A percentile compares a stretch with the other conserved stretches of the same genome.
Conservation (phyloP, 2,888 invertebrate genomes). For the Sepioteuthis lessoniana region DNA sequence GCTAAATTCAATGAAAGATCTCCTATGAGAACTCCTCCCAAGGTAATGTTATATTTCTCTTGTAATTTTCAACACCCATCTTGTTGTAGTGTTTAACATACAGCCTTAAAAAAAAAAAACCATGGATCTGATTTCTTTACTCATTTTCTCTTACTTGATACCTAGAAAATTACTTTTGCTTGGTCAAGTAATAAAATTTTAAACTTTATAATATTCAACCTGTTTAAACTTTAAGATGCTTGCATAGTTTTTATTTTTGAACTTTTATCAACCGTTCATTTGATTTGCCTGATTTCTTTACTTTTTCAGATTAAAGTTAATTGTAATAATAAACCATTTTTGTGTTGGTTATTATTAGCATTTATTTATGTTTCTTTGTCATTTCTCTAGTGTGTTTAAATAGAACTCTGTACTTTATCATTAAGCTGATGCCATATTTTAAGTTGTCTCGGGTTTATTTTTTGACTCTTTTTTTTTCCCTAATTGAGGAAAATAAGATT, state of each 20-base stretch:
- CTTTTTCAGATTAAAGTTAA: neutral
- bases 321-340: neutral
- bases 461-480: no score
- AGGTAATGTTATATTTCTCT: slow-evolving; percentile 34
- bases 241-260: neutral
- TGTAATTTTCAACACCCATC: neutral
- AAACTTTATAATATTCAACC: neutral
- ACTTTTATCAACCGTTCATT: no score
- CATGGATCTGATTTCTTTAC: neutral
- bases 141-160: neutral
- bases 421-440: neutral
- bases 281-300: no score
- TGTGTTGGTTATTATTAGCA: neutral
- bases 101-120: neutral
- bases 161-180: neutral
- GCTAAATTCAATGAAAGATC: slow-evolving; percentile 35
- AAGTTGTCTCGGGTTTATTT: no score
- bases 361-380: neutral
- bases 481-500: no score
- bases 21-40: slow-evolving; percentile 36
- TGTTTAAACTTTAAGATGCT: neutral
- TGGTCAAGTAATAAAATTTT: neutral
- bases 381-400: neutral
- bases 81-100: neutral
- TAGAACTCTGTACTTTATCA: no score